phyloP scores from a whole-genome alignment of 30 jellyfish, hydroid and myxozoan genomes.

The Chironex yamaguchii region DNA sequence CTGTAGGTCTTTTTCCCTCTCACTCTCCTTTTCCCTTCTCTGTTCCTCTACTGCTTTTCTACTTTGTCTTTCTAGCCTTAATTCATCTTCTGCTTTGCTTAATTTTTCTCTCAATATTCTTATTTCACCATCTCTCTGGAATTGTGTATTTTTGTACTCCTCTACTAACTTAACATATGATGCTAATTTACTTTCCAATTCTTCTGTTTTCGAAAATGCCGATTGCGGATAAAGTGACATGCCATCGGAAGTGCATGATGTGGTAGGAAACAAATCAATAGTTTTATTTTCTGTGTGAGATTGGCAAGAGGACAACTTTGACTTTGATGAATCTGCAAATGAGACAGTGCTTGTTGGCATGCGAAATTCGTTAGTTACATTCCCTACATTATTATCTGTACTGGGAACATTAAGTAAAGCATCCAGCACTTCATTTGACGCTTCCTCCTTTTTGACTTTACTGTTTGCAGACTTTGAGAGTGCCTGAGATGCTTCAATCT shows the following conservation, averaged over 20 bases:
- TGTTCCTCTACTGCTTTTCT: conserved; percentile 47
- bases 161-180: conserved; percentile 47
- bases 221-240: not conserved
- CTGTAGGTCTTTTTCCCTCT: conserved; percentile 57
- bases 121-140: conserved; percentile 89
- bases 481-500: not conserved
- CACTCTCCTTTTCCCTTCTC: conserved; percentile 61
- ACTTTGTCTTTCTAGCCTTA: conserved; percentile 16
- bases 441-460: not conserved
- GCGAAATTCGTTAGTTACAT: not conserved
- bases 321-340: too few species aligned
- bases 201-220: not conserved
- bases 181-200: conserved; percentile 29
- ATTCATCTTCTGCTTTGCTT: conserved; percentile 67
- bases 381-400: not conserved
- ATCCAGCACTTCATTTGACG: not conserved
- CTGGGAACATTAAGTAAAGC: not conserved
- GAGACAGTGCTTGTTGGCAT: not conserved
- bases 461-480: not conserved
- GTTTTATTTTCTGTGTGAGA: not conserved
- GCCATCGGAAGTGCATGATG: not conserved
- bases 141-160: conserved; percentile 43
- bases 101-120: conserved; percentile 82
- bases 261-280: not conserved
- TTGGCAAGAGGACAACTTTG: too few species aligned